Conservation (phyloP, 2,888 invertebrate genomes). For the Spatulosminthurus flaviceps region DNA sequence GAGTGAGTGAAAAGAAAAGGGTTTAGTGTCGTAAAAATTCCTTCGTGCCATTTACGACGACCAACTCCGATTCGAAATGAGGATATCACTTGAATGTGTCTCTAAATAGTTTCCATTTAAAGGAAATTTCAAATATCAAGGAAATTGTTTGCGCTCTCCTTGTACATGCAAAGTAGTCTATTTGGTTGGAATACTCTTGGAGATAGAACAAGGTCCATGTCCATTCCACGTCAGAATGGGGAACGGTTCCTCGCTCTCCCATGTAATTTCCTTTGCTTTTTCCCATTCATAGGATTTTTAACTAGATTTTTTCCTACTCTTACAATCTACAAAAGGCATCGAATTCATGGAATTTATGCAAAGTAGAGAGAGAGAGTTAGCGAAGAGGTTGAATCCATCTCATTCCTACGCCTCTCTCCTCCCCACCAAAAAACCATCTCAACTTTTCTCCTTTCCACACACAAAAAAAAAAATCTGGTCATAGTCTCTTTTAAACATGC, state of each 20-base stretch:
- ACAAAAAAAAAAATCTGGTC: no score
- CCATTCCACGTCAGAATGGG: no score
- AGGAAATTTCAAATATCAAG: constrained; percentile 30
- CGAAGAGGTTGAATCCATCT: not conserved
- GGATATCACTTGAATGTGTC: constrained; percentile 30
- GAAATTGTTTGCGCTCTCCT: constrained; percentile 16
- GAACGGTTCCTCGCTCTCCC: not conserved
- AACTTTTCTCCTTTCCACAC: no score
- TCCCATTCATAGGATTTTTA: constrained; percentile 8
- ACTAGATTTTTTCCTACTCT: not conserved
- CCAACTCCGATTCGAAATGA: constrained; percentile 16
- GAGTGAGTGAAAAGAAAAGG: not conserved
- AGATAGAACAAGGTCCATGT: not conserved
- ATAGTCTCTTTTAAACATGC: no score
- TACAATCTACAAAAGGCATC: not conserved
- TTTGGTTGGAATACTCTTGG: not conserved
- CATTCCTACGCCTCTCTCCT: not conserved
- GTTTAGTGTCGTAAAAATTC: not conserved
- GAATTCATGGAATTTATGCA: not conserved
- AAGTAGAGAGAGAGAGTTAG: not conserved
- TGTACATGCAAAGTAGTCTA: constrained; percentile 25
- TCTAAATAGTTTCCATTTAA: constrained; percentile 33
- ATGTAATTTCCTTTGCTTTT: constrained; percentile 14
- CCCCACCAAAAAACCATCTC: no score
- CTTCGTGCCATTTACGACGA: constrained; percentile 23